Percentiles rank a stretch among this genome's conserved stretches.
These are phyloP conservation scores for Lanistes nyassanus DNA, from an alignment of 1,140 invertebrate genomes.

Conservation along the genomic window DNA sequence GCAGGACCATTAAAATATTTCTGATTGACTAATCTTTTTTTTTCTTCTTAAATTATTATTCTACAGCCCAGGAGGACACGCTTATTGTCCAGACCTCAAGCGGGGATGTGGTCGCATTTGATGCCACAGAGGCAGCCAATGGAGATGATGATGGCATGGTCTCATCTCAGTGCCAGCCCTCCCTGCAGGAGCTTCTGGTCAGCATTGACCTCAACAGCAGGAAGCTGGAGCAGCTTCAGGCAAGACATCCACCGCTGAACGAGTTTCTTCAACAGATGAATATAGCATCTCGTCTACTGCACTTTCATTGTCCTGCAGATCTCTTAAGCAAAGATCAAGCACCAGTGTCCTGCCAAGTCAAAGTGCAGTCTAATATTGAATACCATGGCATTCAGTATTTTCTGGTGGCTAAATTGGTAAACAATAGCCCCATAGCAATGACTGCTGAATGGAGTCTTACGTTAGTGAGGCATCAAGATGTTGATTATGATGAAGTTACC, in stretches of 20 bases:
- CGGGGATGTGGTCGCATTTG: neutral
- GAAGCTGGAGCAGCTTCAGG: neutral
- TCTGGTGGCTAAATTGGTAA: neutral
- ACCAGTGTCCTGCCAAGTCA: neutral
- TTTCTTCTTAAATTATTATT: too few species aligned
- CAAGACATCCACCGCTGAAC: neutral
- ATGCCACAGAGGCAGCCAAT: neutral
- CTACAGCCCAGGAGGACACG: neutral
- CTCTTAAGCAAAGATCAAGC: neutral
- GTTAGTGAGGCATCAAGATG: neutral
- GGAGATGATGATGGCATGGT: neutral
- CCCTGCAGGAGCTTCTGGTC: neutral
- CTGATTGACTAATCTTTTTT: too few species aligned
- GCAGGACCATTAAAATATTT: too few species aligned
- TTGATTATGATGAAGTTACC: neutral
- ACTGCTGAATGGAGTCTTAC: neutral
- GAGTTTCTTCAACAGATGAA: slow-evolving; percentile 1
- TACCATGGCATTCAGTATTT: neutral
- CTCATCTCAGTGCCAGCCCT: neutral
- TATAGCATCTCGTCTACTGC: neutral
- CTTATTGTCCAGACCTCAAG: neutral
- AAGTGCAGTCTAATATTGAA: neutral
- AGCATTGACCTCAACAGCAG: neutral
- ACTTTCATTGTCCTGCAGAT: neutral
- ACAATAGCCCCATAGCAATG: neutral